A percentile compares a stretch with the other conserved stretches of the same genome.
Evolutionary conservation across 1,140 invertebrate genomes (phyloP).

Genomic region (Hypothenemus hampei): DNA sequence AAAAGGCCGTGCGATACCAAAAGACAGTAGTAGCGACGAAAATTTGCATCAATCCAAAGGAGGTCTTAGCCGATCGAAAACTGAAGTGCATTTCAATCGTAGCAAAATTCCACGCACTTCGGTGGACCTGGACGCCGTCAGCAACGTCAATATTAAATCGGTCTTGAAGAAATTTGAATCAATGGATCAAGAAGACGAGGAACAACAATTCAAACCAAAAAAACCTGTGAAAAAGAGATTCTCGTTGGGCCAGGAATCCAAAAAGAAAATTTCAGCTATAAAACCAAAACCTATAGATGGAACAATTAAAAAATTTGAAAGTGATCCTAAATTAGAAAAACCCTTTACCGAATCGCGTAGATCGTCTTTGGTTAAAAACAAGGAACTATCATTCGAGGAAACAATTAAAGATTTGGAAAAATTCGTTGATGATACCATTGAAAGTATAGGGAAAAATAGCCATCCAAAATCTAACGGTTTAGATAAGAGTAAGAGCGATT

Average conservation of each 20-base stretch:
- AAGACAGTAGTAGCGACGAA: slow-evolving; percentile 23
- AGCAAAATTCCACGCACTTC: slow-evolving; percentile 32
- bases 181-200: slow-evolving; percentile 25
- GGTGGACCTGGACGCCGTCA: slow-evolving; percentile 42
- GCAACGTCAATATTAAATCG: slow-evolving; percentile 42
- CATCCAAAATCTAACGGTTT: not conserved
- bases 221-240: slow-evolving; percentile 24
- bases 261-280: slow-evolving; percentile 1
- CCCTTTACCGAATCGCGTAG: too few species aligned
- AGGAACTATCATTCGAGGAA: slow-evolving; percentile 18
- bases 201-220: slow-evolving; percentile 3
- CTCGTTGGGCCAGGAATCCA: slow-evolving; percentile 12
- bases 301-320: slow-evolving; percentile 28
- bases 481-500: slow-evolving; percentile 25
- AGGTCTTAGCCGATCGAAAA: slow-evolving; percentile 39
- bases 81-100: slow-evolving; percentile 36
- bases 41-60: slow-evolving; percentile 11
- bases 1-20: slow-evolving; percentile 35
- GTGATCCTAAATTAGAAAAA: too few species aligned
- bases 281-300: slow-evolving; percentile 22
- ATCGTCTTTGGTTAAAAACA: too few species aligned
- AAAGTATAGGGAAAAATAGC: slow-evolving; percentile 15
- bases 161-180: slow-evolving; percentile 43
- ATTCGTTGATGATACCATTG: slow-evolving; percentile 28
- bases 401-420: slow-evolving; percentile 36